Evolutionary conservation across 2,888 invertebrate species (phyloP).

Genomic region (Diaprepes abbreviatus): DNA sequence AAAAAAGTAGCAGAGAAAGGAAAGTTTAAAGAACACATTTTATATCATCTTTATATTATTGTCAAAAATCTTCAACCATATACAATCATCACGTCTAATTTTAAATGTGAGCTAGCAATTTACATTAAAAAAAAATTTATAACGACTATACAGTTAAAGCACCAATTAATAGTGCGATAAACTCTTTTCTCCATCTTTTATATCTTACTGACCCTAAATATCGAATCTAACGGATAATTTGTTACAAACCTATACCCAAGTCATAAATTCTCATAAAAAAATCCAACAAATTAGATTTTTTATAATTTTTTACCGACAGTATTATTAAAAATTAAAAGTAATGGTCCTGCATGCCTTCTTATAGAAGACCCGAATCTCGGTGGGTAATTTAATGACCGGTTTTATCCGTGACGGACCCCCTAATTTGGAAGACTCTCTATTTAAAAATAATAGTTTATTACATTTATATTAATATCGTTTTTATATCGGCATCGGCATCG

Average conservation of each 20-base stretch:
- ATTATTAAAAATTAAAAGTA: conserved; percentile 45
- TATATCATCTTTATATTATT: too few species aligned
- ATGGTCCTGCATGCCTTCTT: conserved; percentile 32
- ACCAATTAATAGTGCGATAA: background rate
- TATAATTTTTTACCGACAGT: conserved; percentile 26
- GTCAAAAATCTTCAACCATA: too few species aligned
- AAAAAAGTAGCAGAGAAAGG: too few species aligned
- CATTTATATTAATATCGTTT: conserved; percentile 29
- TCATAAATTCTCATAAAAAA: conserved; percentile 33
- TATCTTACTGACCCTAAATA: background rate
- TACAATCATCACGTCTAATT: background rate
- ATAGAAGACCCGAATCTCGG: conserved; percentile 27
- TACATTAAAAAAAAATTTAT: too few species aligned
- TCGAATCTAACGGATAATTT: background rate
- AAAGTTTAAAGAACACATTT: too few species aligned
- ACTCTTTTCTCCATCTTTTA: background rate
- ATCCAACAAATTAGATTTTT: conserved; percentile 33
- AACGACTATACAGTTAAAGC: background rate
- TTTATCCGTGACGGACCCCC: conserved; percentile 37
- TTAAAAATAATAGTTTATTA: conserved; percentile 36
- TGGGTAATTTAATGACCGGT: conserved; percentile 43
- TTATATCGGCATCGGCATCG: conserved; percentile 8
- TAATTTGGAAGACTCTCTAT: conserved; percentile 39
- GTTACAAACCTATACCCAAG: background rate
- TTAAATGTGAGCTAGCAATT: too few species aligned